Conservation (phyloP, 2,113 vertebrate genomes). For the Podarcis cretensis region DNA sequence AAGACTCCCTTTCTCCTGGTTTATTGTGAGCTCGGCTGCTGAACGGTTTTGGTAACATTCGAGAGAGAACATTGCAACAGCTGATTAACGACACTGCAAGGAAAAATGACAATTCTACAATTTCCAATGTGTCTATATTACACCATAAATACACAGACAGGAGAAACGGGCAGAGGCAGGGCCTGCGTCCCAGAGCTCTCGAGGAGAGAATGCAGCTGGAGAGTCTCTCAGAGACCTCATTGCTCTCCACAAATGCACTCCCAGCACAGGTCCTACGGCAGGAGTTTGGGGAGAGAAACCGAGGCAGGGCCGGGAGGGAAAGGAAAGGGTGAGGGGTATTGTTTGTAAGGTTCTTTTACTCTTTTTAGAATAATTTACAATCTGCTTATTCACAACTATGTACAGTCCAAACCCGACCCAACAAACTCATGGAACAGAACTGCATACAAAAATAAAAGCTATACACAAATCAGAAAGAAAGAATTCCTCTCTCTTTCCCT, state of each 20-base stretch:
- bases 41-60: slow-evolving; percentile 18
- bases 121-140: slow-evolving; percentile 66
- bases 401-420: slow-evolving; percentile 74
- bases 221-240: slow-evolving; percentile 16
- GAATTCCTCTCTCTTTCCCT: not conserved
- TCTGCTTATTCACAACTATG: slow-evolving; percentile 86
- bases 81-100: slow-evolving; percentile 73
- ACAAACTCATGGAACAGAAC: slow-evolving; percentile 72
- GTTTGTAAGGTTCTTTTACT: not conserved
- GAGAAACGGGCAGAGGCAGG: slow-evolving; percentile 42
- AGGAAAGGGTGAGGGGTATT: not conserved
- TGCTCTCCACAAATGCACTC: slow-evolving; percentile 12
- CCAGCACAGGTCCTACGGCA: slow-evolving; percentile 1
- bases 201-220: slow-evolving; percentile 22
- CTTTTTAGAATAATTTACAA: slow-evolving; percentile 82
- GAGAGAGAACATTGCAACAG: slow-evolving; percentile 79
- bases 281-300: not conserved
- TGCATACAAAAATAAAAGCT: slow-evolving; percentile 91
- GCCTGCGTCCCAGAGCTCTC: slow-evolving; percentile 24
- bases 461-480: slow-evolving; percentile 67
- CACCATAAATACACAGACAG: slow-evolving; percentile 74
- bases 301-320: not conserved
- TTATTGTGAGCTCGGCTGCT: slow-evolving; percentile 38
- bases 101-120: slow-evolving; percentile 64
- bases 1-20: slow-evolving; percentile 24